phyloP scores from a whole-genome alignment of 2,113 vertebrate genomes.

The Cebidichthys violaceus region DNA sequence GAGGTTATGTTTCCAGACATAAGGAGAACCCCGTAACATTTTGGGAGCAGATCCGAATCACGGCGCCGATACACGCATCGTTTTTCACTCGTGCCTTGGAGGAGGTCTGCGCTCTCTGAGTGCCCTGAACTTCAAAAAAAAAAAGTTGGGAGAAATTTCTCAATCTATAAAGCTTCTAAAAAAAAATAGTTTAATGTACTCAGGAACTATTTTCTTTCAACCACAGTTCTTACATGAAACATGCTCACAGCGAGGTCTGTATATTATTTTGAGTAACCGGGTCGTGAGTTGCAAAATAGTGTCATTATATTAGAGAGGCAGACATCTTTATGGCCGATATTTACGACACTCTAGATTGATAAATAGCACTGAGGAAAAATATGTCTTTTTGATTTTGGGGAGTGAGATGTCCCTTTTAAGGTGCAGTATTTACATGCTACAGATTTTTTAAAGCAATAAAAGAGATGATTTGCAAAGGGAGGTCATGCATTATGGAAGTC shows the following conservation, averaged over 20 bases:
- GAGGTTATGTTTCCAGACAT: not conserved
- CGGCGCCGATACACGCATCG: not conserved
- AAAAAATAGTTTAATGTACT: not conserved
- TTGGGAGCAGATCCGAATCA: not conserved
- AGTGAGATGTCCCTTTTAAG: too few relatives aligned
- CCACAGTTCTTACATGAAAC: not conserved
- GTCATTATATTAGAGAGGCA: too few relatives aligned
- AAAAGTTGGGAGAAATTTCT: not conserved
- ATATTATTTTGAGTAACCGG: not conserved
- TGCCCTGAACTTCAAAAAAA: not conserved
- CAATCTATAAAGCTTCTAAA: not conserved
- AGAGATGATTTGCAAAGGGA: too few relatives aligned
- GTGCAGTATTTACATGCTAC: too few relatives aligned
- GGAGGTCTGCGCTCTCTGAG: not conserved
- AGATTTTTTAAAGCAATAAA: too few relatives aligned
- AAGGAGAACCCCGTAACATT: not conserved
- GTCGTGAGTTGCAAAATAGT: too few relatives aligned
- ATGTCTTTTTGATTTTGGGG: too few relatives aligned
- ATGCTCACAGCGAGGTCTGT: not conserved
- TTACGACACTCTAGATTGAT: too few relatives aligned
- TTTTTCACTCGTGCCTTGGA: not conserved
- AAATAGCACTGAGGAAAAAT: too few relatives aligned
- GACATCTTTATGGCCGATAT: too few relatives aligned
- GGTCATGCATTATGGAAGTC: too few relatives aligned
- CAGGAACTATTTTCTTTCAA: too few relatives aligned